A percentile compares a stretch with the other conserved stretches of the same genome.
These are phyloP conservation scores for Dryocosmus kuriphilus DNA, from an alignment of 2,888 invertebrate genomes.

Conservation along the genomic window DNA sequence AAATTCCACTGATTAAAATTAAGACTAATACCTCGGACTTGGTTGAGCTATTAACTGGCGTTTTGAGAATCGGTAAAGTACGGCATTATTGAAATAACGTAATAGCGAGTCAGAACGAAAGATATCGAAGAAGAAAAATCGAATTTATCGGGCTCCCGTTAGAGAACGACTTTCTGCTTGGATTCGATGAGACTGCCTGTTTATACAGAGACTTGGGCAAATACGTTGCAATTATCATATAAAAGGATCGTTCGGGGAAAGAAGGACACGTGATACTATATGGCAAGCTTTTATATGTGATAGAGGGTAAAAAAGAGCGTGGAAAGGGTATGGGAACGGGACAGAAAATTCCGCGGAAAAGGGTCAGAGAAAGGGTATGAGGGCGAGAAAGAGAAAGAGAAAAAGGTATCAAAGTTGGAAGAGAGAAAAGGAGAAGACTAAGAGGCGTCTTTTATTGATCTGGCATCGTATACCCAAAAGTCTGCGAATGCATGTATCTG, in stretches of 20 bases:
- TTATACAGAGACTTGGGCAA: constrained; percentile 71
- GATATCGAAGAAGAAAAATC: constrained; percentile 26
- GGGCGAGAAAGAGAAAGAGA: constrained; percentile 8
- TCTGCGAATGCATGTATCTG: constrained; percentile 32
- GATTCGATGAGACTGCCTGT: constrained; percentile 56
- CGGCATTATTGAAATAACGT: constrained; percentile 19
- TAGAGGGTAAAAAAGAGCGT: constrained; percentile 28
- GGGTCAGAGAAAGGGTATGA: constrained; percentile 41
- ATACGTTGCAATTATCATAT: constrained; percentile 75
- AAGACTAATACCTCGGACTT: neutral
- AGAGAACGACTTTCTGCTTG: constrained; percentile 34
- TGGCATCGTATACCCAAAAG: constrained; percentile 18
- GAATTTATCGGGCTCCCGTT: constrained; percentile 22
- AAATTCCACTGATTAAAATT: too few relatives aligned
- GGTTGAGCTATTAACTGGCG: neutral
- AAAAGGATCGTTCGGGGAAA: constrained; percentile 70
- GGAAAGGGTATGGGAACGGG: constrained; percentile 18
- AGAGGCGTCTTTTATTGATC: constrained; percentile 49
- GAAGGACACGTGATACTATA: constrained; percentile 57
- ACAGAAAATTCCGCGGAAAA: constrained; percentile 51
- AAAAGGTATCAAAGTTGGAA: constrained; percentile 57
- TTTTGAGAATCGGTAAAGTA: neutral
- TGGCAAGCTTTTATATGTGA: constrained; percentile 58
- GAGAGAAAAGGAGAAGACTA: constrained; percentile 45
- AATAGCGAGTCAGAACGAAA: constrained; percentile 24